phyloP scores from a whole-genome alignment of 2,888 invertebrate genomes.

The Acrobasis repandana region DNA sequence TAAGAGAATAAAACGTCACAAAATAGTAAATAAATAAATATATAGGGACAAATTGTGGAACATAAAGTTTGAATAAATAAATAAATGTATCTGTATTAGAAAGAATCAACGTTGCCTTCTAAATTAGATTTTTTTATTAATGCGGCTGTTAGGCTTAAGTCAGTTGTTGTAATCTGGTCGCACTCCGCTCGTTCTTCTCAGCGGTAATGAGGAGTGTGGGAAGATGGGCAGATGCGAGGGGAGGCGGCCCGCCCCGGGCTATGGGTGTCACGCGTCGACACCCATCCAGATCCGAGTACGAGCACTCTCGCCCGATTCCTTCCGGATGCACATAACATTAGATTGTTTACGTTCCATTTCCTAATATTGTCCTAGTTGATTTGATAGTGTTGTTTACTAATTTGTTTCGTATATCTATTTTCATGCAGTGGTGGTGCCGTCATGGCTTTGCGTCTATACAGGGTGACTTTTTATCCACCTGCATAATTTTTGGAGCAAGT shows the following conservation, averaged over 20 bases:
- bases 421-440: no score
- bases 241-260: slow-evolving; percentile 49
- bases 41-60: no score
- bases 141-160: slow-evolving; percentile 1
- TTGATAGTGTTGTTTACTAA: neutral
- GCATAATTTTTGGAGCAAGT: no score
- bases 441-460: no score
- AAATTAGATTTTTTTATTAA: no score
- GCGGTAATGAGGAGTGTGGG: slow-evolving; percentile 41
- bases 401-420: neutral
- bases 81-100: no score
- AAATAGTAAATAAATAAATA: no score
- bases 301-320: neutral
- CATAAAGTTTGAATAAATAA: no score
- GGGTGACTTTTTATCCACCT: no score
- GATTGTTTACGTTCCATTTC: slow-evolving; percentile 19
- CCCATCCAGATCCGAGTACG: slow-evolving; percentile 36
- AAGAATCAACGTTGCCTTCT: no score
- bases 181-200: slow-evolving; percentile 22
- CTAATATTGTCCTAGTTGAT: neutral
- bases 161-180: slow-evolving; percentile 20
- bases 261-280: slow-evolving; percentile 65
- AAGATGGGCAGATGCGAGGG: slow-evolving; percentile 59
- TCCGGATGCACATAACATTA: slow-evolving; percentile 16
- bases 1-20: no score